Evolutionary conservation across 2,797 vertebrate genomes (phyloP).

Genomic region (Tachyglossus aculeatus): DNA sequence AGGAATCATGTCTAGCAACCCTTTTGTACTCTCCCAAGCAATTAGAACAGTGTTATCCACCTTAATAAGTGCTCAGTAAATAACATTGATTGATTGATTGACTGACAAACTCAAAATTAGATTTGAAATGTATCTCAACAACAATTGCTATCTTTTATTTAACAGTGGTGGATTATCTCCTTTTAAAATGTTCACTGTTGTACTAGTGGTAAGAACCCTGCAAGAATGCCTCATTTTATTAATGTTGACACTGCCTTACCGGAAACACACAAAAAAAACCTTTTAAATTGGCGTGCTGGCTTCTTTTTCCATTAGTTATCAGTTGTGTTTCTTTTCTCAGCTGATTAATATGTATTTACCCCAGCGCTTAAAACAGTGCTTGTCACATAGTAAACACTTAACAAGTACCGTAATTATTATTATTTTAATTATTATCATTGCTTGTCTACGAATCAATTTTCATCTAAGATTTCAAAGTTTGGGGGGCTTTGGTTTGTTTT

Average conservation of each 20-base stretch:
- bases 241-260: neutral
- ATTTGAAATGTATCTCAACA: neutral
- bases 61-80: neutral
- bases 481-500: no score
- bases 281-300: neutral
- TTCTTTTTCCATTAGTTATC: slow-evolving; percentile 18
- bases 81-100: slow-evolving; percentile 7
- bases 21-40: no score
- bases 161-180: neutral
- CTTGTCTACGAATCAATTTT: no score
- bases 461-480: no score
- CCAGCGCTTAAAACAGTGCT: no score
- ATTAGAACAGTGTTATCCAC: neutral
- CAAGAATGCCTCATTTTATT: slow-evolving; percentile 14
- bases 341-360: no score
- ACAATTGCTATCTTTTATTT: neutral
- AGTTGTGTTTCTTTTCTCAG: neutral
- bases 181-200: slow-evolving; percentile 9
- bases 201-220: neutral
- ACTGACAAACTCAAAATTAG: neutral
- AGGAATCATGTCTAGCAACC: no score
- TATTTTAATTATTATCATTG: no score
- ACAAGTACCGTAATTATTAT: no score
- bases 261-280: no score
- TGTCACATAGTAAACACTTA: no score